Evolutionary conservation across 2,113 vertebrate genomes (phyloP), one percentile per base, ranked within the genome.

Genomic region (Ivindomyrus marchei): DNA sequence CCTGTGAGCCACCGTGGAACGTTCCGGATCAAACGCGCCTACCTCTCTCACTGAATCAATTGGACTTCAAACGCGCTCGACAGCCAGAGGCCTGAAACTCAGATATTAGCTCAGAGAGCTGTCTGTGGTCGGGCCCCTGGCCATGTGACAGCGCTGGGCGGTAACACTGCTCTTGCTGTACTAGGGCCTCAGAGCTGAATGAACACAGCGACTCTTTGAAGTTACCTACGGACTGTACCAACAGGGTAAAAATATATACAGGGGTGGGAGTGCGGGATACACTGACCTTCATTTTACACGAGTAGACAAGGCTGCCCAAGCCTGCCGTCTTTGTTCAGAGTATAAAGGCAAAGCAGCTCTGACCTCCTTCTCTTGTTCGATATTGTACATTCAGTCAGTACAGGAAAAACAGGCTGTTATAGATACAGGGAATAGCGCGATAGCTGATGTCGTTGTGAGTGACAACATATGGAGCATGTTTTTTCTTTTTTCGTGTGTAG

Each of bases 381-480:
- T 85, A 10, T 46, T 85, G 83, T 46, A 47, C 39, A n/a, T 50
- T 52, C 49, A 24, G 27, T 56, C 49, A 56, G 74, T 31, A 42
- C 31, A 11, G 45, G 42, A 27, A 10, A 42, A 80, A 19, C 13
- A 17, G 74, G 39, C 21, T 31, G 50, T 24, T 80, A 39, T 31
- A 45, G 45, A 31, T 21, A n/a, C 3, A 24, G 21, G 80, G 10
- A 56, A 85, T 27, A 24, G 83, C 21, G 1, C 39, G 21, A 19
- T 6, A 62, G 24, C 17, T 39, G 39, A 24, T 56, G 88, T 46
- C 45, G 49, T 11, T 47, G 49, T 27, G n/a, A 93, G 92, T 93
- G 94, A 94, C 94, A 94, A 80, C 92, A 93, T 92, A 90, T 87
- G 95, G 93, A 93, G 93, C 91, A 94, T 93, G 58, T 66, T 27